Conservation (phyloP, 2,888 invertebrate species). For the Apotomis capreana region DNA sequence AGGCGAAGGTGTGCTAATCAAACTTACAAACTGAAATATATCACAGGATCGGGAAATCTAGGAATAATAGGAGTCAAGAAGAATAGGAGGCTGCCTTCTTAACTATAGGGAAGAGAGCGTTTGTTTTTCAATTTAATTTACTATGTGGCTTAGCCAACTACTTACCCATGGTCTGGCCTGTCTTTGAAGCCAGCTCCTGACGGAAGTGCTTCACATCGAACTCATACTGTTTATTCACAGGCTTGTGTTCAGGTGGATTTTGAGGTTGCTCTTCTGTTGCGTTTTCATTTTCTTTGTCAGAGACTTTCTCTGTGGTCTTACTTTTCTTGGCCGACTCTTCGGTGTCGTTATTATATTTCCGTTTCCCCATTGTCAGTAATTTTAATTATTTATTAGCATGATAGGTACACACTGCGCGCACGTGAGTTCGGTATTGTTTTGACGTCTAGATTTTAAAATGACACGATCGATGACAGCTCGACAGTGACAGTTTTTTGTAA, state of each 20-base stretch:
- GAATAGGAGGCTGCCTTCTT: no score
- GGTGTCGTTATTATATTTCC: slow-evolving; percentile 64
- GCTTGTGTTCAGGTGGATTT: slow-evolving; percentile 51
- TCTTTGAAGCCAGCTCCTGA: slow-evolving; percentile 77
- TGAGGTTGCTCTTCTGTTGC: slow-evolving; percentile 59
- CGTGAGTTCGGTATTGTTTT: slow-evolving; percentile 32
- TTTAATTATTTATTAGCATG: slow-evolving; percentile 38
- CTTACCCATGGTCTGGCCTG: slow-evolving; percentile 83
- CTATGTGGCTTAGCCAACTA: neutral
- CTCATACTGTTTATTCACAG: slow-evolving; percentile 55
- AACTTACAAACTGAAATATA: no score
- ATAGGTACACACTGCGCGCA: slow-evolving; percentile 23
- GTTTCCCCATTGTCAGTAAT: slow-evolving; percentile 65
- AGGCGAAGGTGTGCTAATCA: no score
- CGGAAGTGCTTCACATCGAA: slow-evolving; percentile 85
- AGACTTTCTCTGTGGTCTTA: slow-evolving; percentile 53
- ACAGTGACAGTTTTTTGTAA: neutral
- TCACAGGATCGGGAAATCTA: no score
- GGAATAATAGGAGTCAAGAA: no score
- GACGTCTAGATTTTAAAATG: neutral
- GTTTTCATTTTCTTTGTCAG: slow-evolving; percentile 46
- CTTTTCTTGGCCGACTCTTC: slow-evolving; percentile 55
- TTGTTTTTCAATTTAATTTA: no score
- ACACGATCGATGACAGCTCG: no score
- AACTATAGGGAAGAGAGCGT: no score